phyloP scores from a whole-genome alignment of 2,888 invertebrate genomes.

The Rhynchonema sp. region DNA sequence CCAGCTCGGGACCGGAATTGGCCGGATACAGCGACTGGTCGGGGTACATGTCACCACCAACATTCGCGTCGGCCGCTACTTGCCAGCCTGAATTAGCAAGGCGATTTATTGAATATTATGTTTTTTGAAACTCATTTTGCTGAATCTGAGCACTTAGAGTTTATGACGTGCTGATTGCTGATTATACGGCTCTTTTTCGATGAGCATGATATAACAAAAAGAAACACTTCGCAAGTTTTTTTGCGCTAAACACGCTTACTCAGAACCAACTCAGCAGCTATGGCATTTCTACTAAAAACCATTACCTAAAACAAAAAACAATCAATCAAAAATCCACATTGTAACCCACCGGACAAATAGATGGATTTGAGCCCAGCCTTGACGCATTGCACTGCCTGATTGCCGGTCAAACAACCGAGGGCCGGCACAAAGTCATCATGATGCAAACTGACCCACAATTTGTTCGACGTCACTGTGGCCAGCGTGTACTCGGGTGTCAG shows the following conservation, averaged over 20 bases:
- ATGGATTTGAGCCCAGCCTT: constrained; percentile 29
- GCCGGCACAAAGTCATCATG: constrained; percentile 24
- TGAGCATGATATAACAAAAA: no score
- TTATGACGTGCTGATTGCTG: no score
- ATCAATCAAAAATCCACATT: no score
- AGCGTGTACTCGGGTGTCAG: constrained; percentile 28
- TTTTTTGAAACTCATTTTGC: no score
- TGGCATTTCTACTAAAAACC: no score
- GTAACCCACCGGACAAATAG: constrained; percentile 25
- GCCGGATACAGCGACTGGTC: constrained; percentile 30
- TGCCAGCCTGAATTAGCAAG: constrained; percentile 31
- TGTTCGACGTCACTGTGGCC: constrained; percentile 27
- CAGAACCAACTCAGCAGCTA: no score
- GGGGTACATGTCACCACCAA: constrained; percentile 28
- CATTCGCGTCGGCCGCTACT: constrained; percentile 30
- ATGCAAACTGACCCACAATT: constrained; percentile 27
- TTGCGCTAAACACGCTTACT: no score
- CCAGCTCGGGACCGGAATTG: constrained; percentile 29
- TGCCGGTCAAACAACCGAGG: constrained; percentile 29
- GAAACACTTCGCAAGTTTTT: no score
- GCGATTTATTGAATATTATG: no score
- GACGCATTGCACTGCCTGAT: constrained; percentile 31
- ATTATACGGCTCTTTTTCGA: no score
- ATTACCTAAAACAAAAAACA: background rate
- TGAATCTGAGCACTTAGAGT: no score